Conservation (phyloP, 1,140 invertebrate species). For the Tetranychus urticae region DNA sequence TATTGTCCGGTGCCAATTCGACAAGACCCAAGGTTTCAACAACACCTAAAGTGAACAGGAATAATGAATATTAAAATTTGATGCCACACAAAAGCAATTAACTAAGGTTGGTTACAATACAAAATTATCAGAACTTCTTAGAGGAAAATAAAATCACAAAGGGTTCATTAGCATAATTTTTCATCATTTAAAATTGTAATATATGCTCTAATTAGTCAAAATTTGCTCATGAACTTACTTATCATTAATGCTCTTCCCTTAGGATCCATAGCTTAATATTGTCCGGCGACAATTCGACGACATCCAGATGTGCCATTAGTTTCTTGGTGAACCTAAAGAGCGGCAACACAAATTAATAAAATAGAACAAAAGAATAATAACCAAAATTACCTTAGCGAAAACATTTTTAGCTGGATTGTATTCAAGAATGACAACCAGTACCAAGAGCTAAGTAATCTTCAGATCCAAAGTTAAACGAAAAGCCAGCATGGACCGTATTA, state of each 20-base stretch:
- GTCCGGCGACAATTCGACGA: conserved; percentile 88
- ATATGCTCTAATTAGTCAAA: not conserved
- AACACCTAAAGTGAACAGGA: not conserved
- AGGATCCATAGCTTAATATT: conserved; percentile 94
- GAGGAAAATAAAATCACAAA: not conserved
- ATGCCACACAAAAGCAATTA: no score
- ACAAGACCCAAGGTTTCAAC: conserved; percentile 41
- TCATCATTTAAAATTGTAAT: no score
- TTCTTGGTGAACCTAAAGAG: conserved; percentile 77
- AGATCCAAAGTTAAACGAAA: conserved; percentile 81
- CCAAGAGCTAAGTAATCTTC: conserved; percentile 91
- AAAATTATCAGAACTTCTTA: not conserved
- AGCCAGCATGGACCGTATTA: conserved; percentile 84
- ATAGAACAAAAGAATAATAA: not conserved
- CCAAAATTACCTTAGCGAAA: conserved; percentile 38
- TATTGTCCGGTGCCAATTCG: conserved; percentile 97
- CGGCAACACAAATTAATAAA: not conserved
- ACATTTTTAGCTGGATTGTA: conserved; percentile 80
- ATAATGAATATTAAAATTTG: not conserved
- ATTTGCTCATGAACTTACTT: conserved; percentile 29
- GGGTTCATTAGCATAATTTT: not conserved
- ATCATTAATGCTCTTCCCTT: conserved; percentile 98
- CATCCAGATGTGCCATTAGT: conserved; percentile 99
- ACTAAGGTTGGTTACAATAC: not conserved
- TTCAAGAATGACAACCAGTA: conserved; percentile 90